Evolutionary conservation across 2,888 invertebrate species (phyloP), one percentile per base, ranked within the genome.

Genomic region (Orchesella flavescens): DNA sequence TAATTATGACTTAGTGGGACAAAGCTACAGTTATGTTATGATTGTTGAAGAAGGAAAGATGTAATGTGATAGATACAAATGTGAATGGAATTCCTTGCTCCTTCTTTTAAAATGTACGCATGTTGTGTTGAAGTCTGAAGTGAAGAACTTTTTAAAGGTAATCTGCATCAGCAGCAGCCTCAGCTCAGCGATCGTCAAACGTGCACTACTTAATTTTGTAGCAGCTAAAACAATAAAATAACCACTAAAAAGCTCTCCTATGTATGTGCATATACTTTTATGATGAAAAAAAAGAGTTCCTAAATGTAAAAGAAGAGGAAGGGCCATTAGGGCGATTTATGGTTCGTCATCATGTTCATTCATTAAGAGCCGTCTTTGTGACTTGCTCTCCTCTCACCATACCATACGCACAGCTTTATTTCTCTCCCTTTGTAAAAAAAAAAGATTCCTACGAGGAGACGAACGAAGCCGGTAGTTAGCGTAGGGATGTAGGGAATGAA

Each of bases 331-430:
- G 82, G 80, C 71, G 80, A 84, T 84, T 84, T 86, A 84, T 84
- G 83, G 83, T 86, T 86, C 86, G 84, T 86, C 86, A 84, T 86
- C 84, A 84, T 76, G 71, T 66, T 83, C 86, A 86, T 86, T 86
- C 83, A 86, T 86, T 86, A 86, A 78, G 78, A 66, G 34, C 21
- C 55, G 43, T 76, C 76, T 21, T 76, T 66, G 53, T 24, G 44
- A 57, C 69, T 21, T 1, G n/a, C 24, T 61, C 53, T 5, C 53
- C 13, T 3, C n/a, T 7, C 15, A 53, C n/a, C 4, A 53, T n/a
- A 65, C 23, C 43, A 19, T 63, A 49, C 43, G 17, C 55, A 55
- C 55, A n/a, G 34, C 34, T 34, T 34, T 34, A 34, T 34, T 34
- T 7, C 53, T n/a, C 53, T 53, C 57, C 5, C n/a, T 12, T 59